Base-by-base conservation (phyloP, 2,888 invertebrate species). In the Drosophila histrio region DNA sequence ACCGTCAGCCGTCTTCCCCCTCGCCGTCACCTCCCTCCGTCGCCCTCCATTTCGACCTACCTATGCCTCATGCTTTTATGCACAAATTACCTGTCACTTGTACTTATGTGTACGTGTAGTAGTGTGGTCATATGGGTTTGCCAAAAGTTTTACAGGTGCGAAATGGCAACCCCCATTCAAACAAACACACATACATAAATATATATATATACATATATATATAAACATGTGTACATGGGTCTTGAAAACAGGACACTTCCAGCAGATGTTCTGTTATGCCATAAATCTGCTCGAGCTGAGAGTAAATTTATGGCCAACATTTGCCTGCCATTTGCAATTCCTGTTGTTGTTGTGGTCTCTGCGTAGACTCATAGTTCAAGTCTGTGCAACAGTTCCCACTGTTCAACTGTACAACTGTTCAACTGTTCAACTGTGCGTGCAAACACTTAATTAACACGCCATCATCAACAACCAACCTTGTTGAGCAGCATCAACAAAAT, bases 21-120 rank as follows among this genome's bases (percentile, higher is more conserved):
- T 13, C 22, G 7, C 1, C 9, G 0, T 13, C 46, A 9, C 30
- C 9, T 21, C 2, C 21, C 50, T 11, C 34, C 17, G 11, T 11
- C 36, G 21, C 11, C 57, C 19, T 24, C 8, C 17, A 26, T 24
- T 2, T 2, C 54, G 28, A 26, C 32, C 59, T 49, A 26, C 26
- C 50, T 34, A 38, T 34, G 64, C 41, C 50, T 57, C 57, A 59
- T 61, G 81, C 66, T 68, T 54, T 77, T 73, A 76, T 86, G 71
- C 84, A 76, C 87, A 83, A 83, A 86, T 82, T 86, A 82, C 87
- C 87, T 82, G 87, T 82, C 87, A 86, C 78, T 85, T 75, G 70
- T 75, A 79, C 67, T 79, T 67, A 70, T 54, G 73, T 76, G 34
- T 67, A 72, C 59, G 57, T 77, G 56, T 57, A 38, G 59, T 26